These are phyloP conservation scores for Drosophila diplacantha DNA, from an alignment of 2,888 invertebrate genomes.

Conservation along the genomic window DNA sequence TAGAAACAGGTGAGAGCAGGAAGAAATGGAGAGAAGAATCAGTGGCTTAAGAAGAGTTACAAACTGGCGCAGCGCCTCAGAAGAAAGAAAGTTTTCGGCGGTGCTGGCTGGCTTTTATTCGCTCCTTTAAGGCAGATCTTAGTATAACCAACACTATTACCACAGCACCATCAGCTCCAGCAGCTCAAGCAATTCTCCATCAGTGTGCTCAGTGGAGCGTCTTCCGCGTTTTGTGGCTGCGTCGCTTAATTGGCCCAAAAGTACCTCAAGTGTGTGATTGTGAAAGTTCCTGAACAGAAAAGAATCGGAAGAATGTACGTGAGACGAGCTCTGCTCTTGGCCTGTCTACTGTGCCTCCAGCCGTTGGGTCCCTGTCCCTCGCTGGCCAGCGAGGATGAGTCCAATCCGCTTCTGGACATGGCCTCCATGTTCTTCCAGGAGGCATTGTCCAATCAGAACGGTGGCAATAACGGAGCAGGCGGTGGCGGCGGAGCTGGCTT, in stretches of 20 bases:
- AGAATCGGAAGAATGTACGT: conserved; percentile 61
- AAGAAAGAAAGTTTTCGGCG: conserved; percentile 77
- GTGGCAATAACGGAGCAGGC: conserved; percentile 70
- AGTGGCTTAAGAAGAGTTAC: conserved; percentile 75
- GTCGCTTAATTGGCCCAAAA: conserved; percentile 65
- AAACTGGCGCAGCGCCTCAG: conserved; percentile 66
- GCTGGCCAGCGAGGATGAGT: conserved; percentile 78
- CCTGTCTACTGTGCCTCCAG: conserved; percentile 70
- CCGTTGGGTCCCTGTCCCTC: conserved; percentile 65
- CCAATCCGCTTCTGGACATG: conserved; percentile 83
- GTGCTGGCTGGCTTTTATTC: conserved; percentile 73
- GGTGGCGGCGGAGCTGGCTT: conserved; percentile 78
- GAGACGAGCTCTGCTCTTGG: conserved; percentile 66
- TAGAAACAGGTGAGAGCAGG: conserved; percentile 20
- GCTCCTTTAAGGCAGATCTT: conserved; percentile 23
- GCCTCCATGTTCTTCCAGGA: conserved; percentile 84
- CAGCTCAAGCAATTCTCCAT: conserved; percentile 39
- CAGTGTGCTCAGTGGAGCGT: conserved; percentile 63
- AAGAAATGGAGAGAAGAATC: conserved; percentile 25
- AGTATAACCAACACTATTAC: conserved; percentile 1
- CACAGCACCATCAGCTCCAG: conserved; percentile 5
- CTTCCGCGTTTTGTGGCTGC: conserved; percentile 45
- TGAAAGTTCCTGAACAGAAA: conserved; percentile 70
- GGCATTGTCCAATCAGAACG: conserved; percentile 77
- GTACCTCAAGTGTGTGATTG: conserved; percentile 70